A percentile compares a stretch with the other conserved stretches of the same genome.
phyloP scores from a whole-genome alignment of 2,888 invertebrate genomes.

The Oscheius sp. region DNA sequence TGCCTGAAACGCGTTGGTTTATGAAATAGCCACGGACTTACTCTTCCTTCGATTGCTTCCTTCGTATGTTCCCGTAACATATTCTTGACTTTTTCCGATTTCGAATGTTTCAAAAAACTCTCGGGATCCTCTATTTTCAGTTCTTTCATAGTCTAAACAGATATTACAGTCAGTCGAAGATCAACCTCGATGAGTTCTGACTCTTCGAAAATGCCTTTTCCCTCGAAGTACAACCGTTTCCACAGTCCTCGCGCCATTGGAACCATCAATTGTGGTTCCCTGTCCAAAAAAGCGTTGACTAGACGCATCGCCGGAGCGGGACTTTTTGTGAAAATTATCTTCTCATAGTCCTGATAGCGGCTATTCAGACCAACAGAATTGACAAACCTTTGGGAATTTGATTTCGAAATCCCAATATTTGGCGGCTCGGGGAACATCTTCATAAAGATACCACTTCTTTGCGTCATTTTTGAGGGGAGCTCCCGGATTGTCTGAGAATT shows the following conservation, averaged over 20 bases:
- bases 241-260: conserved; percentile 25
- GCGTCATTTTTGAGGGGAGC: conserved; percentile 15
- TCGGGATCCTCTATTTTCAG: neutral
- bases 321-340: conserved; percentile 12
- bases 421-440: conserved; percentile 24
- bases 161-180: no score
- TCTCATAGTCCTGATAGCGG: conserved; percentile 12
- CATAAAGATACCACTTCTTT: conserved; percentile 14
- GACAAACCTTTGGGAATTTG: conserved; percentile 15
- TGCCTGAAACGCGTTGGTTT: neutral
- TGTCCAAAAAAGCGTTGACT: neutral
- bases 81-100: conserved; percentile 18
- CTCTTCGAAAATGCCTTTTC: conserved; percentile 29
- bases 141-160: conserved; percentile 8
- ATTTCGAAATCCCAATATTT: conserved; percentile 21
- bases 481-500: conserved; percentile 25
- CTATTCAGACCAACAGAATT: neutral
- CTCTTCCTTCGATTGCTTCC: conserved; percentile 23
- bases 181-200: conserved; percentile 24
- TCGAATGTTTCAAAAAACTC: neutral
- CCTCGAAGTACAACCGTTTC: conserved; percentile 17
- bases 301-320: conserved; percentile 16
- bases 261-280: neutral
- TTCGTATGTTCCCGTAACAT: conserved; percentile 24
- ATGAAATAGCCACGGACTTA: neutral